phyloP scores from a whole-genome alignment of 2,113 vertebrate genomes.

The Seriola dumerili region DNA sequence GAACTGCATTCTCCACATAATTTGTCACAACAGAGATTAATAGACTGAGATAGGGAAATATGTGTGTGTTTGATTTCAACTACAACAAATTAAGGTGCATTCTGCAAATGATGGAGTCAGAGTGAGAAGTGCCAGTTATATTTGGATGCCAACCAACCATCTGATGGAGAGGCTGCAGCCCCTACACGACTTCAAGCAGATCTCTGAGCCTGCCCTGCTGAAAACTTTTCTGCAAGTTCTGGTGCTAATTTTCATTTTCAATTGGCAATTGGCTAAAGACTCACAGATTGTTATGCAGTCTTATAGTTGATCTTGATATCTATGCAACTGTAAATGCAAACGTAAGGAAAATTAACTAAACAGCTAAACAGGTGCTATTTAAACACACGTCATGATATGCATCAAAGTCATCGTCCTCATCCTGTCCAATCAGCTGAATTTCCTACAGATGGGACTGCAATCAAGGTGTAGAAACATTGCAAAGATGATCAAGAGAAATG shows the following conservation, averaged over 20 bases:
- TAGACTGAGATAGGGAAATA: neutral
- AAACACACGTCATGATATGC: no score
- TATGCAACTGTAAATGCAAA: neutral
- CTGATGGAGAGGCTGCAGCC: conserved; percentile 27
- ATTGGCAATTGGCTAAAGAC: neutral
- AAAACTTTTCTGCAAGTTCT: conserved; percentile 21
- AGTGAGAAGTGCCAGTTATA: conserved; percentile 28
- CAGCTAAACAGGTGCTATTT: neutral
- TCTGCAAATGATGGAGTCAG: conserved; percentile 7
- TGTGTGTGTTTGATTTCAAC: conserved; percentile 1
- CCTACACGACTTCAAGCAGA: conserved; percentile 40
- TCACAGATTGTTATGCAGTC: neutral
- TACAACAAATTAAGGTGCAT: conserved; percentile 19
- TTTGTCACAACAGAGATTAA: conserved; percentile 15
- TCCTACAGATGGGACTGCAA: no score
- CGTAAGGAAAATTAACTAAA: neutral
- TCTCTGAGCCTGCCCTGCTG: conserved; percentile 19
- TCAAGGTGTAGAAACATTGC: no score
- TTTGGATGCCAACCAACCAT: conserved; percentile 38
- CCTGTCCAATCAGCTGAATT: no score
- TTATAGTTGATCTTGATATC: neutral
- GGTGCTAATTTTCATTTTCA: neutral
- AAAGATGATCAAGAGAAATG: no score
- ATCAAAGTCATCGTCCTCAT: no score
- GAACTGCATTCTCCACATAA: neutral